These are phyloP conservation scores for Zoanthus solanderi DNA, from an alignment of 92 coral and sea anemone species.

Conservation along the genomic window DNA sequence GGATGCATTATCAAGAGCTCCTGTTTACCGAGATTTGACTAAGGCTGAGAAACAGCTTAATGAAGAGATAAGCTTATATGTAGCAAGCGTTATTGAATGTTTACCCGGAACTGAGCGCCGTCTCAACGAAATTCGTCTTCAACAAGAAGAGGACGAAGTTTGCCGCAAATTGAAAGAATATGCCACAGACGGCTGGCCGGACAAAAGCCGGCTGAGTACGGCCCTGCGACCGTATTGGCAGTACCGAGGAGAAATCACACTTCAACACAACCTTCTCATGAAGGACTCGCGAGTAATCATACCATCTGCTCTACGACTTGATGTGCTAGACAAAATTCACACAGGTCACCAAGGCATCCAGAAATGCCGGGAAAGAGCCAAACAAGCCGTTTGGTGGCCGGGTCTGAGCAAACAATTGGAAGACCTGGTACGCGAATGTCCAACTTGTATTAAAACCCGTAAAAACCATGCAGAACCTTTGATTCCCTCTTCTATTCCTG, in stretches of 20 bases:
- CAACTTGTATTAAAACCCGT: conserved; percentile 40
- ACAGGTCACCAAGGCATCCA: conserved; percentile 61
- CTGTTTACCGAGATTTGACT: conserved; percentile 28
- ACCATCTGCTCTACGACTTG: conserved; percentile 56
- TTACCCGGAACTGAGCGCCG: too few species aligned
- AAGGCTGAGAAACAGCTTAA: conserved; percentile 47
- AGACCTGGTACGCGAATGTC: conserved; percentile 54
- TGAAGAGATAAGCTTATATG: conserved; percentile 52
- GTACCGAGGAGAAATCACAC: conserved; percentile 57
- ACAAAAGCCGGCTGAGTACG: neutral
- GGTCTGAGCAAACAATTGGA: conserved; percentile 66
- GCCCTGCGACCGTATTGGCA: conserved; percentile 50
- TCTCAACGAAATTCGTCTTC: too few species aligned
- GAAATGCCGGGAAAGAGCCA: conserved; percentile 64
- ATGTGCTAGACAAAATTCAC: conserved; percentile 53
- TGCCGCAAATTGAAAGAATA: too few species aligned
- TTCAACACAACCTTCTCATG: conserved; percentile 52
- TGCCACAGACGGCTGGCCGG: too few species aligned
- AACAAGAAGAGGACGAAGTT: too few species aligned
- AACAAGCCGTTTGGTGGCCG: conserved; percentile 68
- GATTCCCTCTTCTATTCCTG: conserved; percentile 27
- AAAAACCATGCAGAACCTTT: too few species aligned
- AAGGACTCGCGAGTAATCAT: conserved; percentile 51
- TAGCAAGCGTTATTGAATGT: conserved; percentile 5
- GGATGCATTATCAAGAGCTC: conserved; percentile 66